Evolutionary conservation across 2,888 invertebrate species (phyloP).

Genomic region (Thalpophila matura): DNA sequence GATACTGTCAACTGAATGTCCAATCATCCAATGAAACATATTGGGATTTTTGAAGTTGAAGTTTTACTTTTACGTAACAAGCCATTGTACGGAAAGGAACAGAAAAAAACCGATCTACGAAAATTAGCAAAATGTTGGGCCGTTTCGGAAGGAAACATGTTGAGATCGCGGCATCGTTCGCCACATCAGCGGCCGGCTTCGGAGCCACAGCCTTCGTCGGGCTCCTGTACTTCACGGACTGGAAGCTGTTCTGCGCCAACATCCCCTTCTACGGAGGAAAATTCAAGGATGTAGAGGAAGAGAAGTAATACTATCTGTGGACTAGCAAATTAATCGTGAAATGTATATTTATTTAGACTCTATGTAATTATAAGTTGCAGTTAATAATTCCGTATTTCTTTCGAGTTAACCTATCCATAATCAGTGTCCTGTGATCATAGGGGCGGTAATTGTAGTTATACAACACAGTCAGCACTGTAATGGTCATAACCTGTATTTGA

Average conservation of each 20-base stretch:
- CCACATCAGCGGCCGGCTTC: slow-evolving; percentile 91
- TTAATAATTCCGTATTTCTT: slow-evolving; percentile 8
- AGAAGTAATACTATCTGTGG: slow-evolving; percentile 62
- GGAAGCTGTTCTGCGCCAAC: slow-evolving; percentile 93
- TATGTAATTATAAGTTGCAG: slow-evolving; percentile 68
- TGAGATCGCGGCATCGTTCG: slow-evolving; percentile 87
- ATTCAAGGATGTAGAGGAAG: slow-evolving; percentile 88
- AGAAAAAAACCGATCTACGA: neutral
- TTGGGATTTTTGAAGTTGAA: neutral
- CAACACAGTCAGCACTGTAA: neutral
- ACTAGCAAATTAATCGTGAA: slow-evolving; percentile 34
- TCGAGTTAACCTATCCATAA: slow-evolving; percentile 1
- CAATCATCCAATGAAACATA: no score
- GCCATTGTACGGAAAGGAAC: neutral
- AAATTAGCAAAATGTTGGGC: slow-evolving; percentile 75
- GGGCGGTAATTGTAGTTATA: neutral
- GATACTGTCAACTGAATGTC: no score
- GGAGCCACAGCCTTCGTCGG: slow-evolving; percentile 92
- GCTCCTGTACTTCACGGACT: slow-evolving; percentile 94
- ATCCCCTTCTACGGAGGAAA: slow-evolving; percentile 95
- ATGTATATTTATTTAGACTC: slow-evolving; percentile 56
- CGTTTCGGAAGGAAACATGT: slow-evolving; percentile 92
- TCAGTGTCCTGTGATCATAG: neutral
- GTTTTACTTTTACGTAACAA: slow-evolving; percentile 66
- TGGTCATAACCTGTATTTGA: no score